These are phyloP conservation scores for Rhagologus leucostigma DNA, from an alignment of 2,113 vertebrate genomes.

Conservation along the genomic window DNA sequence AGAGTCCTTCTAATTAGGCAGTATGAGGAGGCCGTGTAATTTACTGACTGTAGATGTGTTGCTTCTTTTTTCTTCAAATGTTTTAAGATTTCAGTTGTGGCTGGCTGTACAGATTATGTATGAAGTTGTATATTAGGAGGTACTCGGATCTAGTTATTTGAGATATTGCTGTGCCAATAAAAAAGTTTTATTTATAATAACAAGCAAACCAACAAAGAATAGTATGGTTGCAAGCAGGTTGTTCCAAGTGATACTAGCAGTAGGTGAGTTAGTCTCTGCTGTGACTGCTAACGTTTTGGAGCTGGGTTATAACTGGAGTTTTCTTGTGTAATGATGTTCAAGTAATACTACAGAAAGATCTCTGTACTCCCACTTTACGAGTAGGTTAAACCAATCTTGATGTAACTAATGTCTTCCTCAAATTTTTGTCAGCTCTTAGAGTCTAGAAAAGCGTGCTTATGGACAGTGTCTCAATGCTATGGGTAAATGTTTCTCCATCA, in stretches of 20 bases:
- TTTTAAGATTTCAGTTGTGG: background rate
- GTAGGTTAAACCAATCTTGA: background rate
- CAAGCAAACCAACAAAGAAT: background rate
- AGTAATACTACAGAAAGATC: background rate
- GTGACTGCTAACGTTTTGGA: background rate
- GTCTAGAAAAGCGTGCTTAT: background rate
- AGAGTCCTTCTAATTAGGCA: background rate
- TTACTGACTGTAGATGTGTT: background rate
- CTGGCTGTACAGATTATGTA: background rate
- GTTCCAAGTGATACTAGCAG: background rate
- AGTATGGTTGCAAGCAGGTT: background rate
- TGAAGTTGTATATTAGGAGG: background rate
- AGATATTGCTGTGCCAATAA: background rate
- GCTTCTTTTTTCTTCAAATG: background rate
- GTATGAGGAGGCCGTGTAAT: background rate
- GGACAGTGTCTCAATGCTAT: background rate
- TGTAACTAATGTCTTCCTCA: background rate
- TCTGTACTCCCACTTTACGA: fast-evolving
- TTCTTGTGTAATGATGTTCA: background rate
- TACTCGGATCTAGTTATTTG: background rate
- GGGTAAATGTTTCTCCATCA: background rate
- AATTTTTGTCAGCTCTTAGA: background rate
- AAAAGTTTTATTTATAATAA: background rate
- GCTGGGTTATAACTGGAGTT: background rate
- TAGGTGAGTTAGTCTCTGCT: background rate